Percentiles rank a stretch among this genome's conserved stretches.
Conservation (phyloP, 2,888 invertebrate species). For the Perizoma flavofasciatum region DNA sequence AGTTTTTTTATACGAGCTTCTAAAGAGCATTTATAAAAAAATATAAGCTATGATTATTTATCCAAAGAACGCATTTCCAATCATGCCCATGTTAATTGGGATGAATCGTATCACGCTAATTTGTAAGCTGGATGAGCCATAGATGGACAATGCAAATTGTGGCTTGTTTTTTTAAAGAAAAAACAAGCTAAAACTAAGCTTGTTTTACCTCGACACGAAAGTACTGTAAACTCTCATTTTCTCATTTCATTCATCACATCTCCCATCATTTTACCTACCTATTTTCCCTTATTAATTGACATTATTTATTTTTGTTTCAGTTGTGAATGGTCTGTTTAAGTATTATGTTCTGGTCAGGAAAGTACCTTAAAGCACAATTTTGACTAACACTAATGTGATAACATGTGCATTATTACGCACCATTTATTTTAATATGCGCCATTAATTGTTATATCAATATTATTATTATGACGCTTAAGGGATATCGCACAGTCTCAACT, state of each 20-base stretch:
- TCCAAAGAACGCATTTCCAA: too few relatives aligned
- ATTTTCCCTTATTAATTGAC: conserved; percentile 23
- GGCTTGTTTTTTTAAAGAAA: too few relatives aligned
- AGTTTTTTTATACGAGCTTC: too few relatives aligned
- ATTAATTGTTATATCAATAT: conserved; percentile 17
- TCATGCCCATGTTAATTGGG: too few relatives aligned
- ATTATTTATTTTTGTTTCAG: conserved; percentile 71
- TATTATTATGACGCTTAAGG: conserved; percentile 13
- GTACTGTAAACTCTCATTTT: too few relatives aligned
- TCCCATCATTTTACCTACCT: conserved; percentile 2
- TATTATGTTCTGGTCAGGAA: conserved; percentile 48
- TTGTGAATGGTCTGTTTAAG: conserved; percentile 71
- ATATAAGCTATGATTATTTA: too few relatives aligned
- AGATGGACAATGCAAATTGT: too few relatives aligned
- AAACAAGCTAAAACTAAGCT: too few relatives aligned
- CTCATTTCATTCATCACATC: conserved; percentile 2
- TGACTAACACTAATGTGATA: conserved; percentile 22
- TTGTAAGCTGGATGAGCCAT: too few relatives aligned
- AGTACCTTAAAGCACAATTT: conserved; percentile 41
- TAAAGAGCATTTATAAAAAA: too few relatives aligned
- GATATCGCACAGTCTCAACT: neutral
- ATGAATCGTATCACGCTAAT: too few relatives aligned
- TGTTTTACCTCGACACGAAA: too few relatives aligned
- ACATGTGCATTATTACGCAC: conserved; percentile 9
- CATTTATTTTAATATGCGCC: conserved; percentile 2